Evolutionary conservation across 1,140 invertebrate genomes (phyloP).

Genomic region (Drosophila arizonae): DNA sequence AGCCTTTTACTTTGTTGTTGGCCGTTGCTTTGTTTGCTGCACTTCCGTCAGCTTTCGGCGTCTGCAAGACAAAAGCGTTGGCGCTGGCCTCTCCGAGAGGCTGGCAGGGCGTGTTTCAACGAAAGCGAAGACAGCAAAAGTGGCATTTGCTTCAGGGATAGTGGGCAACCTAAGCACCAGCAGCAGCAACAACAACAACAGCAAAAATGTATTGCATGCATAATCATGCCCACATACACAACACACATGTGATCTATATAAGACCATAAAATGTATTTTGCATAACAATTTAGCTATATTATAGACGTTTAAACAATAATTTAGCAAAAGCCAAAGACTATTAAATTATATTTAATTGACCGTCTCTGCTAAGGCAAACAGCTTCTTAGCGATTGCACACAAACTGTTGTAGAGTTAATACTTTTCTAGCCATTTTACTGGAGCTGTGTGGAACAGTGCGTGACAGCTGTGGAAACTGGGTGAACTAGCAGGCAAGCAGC

Average conservation of each 20-base stretch:
- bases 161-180: neutral
- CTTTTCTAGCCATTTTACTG: too few relatives aligned
- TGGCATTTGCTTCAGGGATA: slow-evolving; percentile 28
- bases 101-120: slow-evolving; percentile 28
- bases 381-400: neutral
- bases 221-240: slow-evolving; percentile 16
- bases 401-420: neutral
- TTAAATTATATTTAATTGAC: slow-evolving; percentile 24
- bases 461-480: too few relatives aligned
- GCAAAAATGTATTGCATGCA: slow-evolving; percentile 1
- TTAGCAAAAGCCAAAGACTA: slow-evolving; percentile 5
- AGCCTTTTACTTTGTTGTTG: slow-evolving; percentile 35
- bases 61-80: slow-evolving; percentile 32
- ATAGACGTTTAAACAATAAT: neutral
- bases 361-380: neutral
- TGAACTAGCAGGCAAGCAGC: too few relatives aligned
- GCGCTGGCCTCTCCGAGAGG: slow-evolving; percentile 1
- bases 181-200: neutral
- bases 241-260: slow-evolving; percentile 17
- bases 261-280: slow-evolving; percentile 3
- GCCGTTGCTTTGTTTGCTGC: slow-evolving; percentile 34
- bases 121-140: slow-evolving; percentile 44
- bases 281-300: slow-evolving; percentile 35
- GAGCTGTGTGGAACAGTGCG: too few relatives aligned
- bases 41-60: slow-evolving; percentile 58